These are phyloP conservation scores for Andrena praecox DNA, from an alignment of 2,888 invertebrate species.

Conservation along the genomic window DNA sequence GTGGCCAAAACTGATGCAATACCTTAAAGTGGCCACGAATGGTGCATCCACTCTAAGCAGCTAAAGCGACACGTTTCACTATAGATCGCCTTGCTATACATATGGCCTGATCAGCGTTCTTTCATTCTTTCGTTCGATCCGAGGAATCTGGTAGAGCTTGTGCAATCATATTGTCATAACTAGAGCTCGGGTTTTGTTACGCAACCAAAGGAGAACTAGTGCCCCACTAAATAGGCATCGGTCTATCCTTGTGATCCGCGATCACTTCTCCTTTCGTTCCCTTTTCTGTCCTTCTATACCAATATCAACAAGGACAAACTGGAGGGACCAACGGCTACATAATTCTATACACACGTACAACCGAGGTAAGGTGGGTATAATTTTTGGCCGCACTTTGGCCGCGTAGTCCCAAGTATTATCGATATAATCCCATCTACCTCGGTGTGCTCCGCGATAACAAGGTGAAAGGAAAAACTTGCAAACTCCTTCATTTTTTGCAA, in stretches of 20 bases:
- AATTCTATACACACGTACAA: background rate
- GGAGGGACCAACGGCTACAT: too few species aligned
- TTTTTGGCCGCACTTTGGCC: background rate
- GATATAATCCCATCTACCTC: background rate
- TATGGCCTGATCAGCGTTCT: slow-evolving; percentile 1
- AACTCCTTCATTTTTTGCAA: slow-evolving; percentile 32
- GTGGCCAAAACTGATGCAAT: too few species aligned
- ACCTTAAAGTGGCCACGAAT: too few species aligned
- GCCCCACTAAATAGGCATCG: slow-evolving; percentile 3
- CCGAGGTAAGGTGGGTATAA: background rate
- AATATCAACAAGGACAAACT: background rate
- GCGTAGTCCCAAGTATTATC: background rate
- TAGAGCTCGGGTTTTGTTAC: slow-evolving; percentile 49
- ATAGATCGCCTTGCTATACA: background rate
- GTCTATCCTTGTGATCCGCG: slow-evolving; percentile 34
- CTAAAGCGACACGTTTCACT: too few species aligned
- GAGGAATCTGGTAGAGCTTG: slow-evolving; percentile 42
- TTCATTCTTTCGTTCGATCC: slow-evolving; percentile 37
- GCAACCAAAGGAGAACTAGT: slow-evolving; percentile 43
- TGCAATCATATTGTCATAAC: slow-evolving; percentile 58
- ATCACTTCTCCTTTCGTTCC: slow-evolving; percentile 34
- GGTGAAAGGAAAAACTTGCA: slow-evolving; percentile 31
- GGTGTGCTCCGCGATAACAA: slow-evolving; percentile 1
- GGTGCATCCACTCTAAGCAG: too few species aligned
- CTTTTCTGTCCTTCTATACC: slow-evolving; percentile 17